Conservation (phyloP, 2,888 invertebrate genomes). For the Trachelus tabidus region DNA sequence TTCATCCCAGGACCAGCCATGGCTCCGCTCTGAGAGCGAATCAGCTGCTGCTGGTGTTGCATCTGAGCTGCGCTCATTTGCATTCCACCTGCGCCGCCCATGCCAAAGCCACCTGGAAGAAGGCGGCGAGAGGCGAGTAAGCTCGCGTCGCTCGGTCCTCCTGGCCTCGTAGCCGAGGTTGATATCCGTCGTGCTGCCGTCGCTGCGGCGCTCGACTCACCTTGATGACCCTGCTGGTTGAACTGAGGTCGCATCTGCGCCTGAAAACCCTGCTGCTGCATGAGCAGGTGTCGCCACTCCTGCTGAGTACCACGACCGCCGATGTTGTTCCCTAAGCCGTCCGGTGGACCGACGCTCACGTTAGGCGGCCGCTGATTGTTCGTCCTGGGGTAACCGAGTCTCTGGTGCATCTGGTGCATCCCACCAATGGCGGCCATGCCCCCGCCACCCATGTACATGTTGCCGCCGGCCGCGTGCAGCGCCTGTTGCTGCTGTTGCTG, state of each 20-base stretch:
- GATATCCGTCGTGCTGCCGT: no score
- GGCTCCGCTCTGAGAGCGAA: constrained; percentile 63
- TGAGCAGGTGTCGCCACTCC: constrained; percentile 75
- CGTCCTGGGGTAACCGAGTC: constrained; percentile 65
- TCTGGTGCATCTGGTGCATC: constrained; percentile 65
- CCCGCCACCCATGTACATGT: constrained; percentile 65
- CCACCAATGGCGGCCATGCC: constrained; percentile 64
- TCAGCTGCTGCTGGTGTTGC: constrained; percentile 67
- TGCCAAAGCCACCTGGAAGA: constrained; percentile 58
- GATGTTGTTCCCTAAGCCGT: constrained; percentile 68
- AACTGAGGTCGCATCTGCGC: constrained; percentile 69
- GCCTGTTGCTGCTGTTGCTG: constrained; percentile 69
- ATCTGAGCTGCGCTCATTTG: constrained; percentile 68
- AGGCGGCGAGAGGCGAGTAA: constrained; percentile 19
- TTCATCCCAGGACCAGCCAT: constrained; percentile 59
- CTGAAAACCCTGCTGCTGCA: constrained; percentile 70
- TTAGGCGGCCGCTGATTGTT: constrained; percentile 71
- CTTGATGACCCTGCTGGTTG: constrained; percentile 67
- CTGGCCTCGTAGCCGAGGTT: constrained; percentile 59
- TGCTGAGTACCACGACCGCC: constrained; percentile 66
- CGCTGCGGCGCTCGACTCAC: constrained; percentile 33
- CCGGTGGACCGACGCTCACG: constrained; percentile 71
- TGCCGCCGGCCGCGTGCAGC: constrained; percentile 61
- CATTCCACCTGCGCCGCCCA: constrained; percentile 63
- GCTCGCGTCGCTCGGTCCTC: constrained; percentile 38